Conservation (phyloP, 2,113 vertebrate genomes). For the Hippoglossus stenolepis region DNA sequence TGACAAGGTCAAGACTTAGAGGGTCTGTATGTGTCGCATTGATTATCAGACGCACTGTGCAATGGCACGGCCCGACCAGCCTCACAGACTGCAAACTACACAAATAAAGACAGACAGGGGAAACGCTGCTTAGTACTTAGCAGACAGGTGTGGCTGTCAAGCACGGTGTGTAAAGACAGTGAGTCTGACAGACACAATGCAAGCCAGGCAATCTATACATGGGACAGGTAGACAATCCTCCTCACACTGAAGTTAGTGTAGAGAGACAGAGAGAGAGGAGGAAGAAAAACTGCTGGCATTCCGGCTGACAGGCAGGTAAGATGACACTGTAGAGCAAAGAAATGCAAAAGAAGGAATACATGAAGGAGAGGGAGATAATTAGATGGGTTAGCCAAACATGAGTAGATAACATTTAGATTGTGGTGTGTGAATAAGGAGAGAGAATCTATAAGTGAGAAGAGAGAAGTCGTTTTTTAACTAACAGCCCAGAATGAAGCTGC, state of each 20-base stretch:
- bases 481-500: background rate
- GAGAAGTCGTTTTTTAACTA: constrained; percentile 23
- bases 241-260: constrained; percentile 5
- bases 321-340: constrained; percentile 15
- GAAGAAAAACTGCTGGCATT: constrained; percentile 16
- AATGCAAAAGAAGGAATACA: background rate
- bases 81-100: constrained; percentile 25
- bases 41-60: constrained; percentile 61
- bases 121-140: constrained; percentile 53
- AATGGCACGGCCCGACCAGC: constrained; percentile 19
- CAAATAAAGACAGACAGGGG: constrained; percentile 56
- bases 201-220: constrained; percentile 47
- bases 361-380: constrained; percentile 50
- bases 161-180: constrained; percentile 43
- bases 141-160: constrained; percentile 73
- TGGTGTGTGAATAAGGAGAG: constrained; percentile 7
- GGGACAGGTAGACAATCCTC: constrained; percentile 35
- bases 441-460: too few relatives aligned
- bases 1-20: constrained; percentile 59
- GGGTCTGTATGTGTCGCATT: constrained; percentile 59
- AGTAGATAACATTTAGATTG: constrained; percentile 11
- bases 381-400: constrained; percentile 36
- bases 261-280: background rate
- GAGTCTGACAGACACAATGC: constrained; percentile 60
- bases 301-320: constrained; percentile 19